Evolutionary conservation across 2,888 invertebrate species (phyloP), one percentile per base, ranked within the genome.

Genomic region (Selenia dentaria): DNA sequence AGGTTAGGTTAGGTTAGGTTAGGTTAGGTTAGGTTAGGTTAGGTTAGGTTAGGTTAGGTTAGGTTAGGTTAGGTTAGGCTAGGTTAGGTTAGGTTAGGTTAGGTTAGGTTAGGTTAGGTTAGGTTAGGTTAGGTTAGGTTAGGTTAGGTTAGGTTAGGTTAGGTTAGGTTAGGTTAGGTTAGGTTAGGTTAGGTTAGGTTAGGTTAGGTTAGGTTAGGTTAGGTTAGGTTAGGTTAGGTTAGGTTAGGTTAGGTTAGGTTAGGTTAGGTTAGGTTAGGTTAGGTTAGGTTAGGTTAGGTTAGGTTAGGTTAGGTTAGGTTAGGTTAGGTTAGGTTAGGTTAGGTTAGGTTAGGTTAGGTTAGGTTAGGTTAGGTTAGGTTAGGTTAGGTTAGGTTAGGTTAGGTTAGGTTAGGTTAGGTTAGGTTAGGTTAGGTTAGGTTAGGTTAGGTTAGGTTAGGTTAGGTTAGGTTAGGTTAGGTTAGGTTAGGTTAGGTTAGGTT

Each of bases 201-300:
- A 50, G 51, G 49, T 50, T 51, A 50, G 50, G 49, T 50, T 50
- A 45, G 52, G 45, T 51, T 52, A 55, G 51, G 55, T 55, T 52
- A 52, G 55, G 51, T 44, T 52, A 33, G 37, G 37, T 43, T 16
- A 16, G 16, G 16, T 16, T 16, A 16, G 16, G 16, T 16, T 39
- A 33, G 39, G 46, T 46, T 46, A 45, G 42, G 45, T 51, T 51
- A 45, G 45, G 45, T 51, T 45, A 41, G 45, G 45, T 51, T 51
- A 45, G 45, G 51, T 45, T 46, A 45, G 45, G 45, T 51, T 51
- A 45, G 51, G 45, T 51, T 51, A 41, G 45, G 45, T 46, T 45
- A 45, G 45, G 45, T 46, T 46, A 45, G 45, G 51, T 44, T 44
- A 43, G 43, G 49, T 45, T 44, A 43, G 49, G 49, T 44, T 44